phyloP scores from a whole-genome alignment of 2,797 vertebrate genomes.

The Thunnus albacares region DNA sequence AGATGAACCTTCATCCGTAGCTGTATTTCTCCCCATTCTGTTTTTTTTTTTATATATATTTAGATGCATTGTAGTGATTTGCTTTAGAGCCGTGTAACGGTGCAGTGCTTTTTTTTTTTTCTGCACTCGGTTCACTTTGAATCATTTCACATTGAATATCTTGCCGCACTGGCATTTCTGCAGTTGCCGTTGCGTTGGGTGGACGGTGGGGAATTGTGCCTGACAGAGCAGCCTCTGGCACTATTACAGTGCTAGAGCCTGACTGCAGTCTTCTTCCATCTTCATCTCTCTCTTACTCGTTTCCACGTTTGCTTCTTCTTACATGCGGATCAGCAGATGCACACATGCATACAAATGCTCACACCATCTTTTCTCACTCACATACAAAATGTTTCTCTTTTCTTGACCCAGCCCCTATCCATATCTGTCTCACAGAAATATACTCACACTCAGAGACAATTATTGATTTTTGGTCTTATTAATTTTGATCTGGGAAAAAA shows the following conservation, averaged over 20 bases:
- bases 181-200: slow-evolving; percentile 61
- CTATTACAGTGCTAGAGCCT: slow-evolving; percentile 57
- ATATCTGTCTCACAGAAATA: background rate
- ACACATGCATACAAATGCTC: slow-evolving; percentile 28
- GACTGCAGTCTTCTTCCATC: slow-evolving; percentile 72
- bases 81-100: slow-evolving; percentile 37
- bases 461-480: slow-evolving; percentile 7
- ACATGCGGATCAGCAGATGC: background rate
- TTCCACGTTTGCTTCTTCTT: slow-evolving; percentile 31
- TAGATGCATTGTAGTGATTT: slow-evolving; percentile 48
- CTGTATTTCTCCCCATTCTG: slow-evolving; percentile 8
- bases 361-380: background rate
- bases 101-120: slow-evolving; percentile 31
- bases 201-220: slow-evolving; percentile 73
- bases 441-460: background rate
- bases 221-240: slow-evolving; percentile 74
- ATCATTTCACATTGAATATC: slow-evolving; percentile 68
- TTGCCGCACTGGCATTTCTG: slow-evolving; percentile 67
- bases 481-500: background rate
- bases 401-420: background rate
- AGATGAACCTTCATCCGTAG: slow-evolving; percentile 33
- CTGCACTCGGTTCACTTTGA: slow-evolving; percentile 56
- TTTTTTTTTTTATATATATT: slow-evolving; percentile 15
- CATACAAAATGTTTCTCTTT: slow-evolving; percentile 2
- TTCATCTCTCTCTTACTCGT: slow-evolving; percentile 39